Evolutionary conservation across 2,888 invertebrate species (phyloP).

Genomic region (Reticulitermes lucifugus): DNA sequence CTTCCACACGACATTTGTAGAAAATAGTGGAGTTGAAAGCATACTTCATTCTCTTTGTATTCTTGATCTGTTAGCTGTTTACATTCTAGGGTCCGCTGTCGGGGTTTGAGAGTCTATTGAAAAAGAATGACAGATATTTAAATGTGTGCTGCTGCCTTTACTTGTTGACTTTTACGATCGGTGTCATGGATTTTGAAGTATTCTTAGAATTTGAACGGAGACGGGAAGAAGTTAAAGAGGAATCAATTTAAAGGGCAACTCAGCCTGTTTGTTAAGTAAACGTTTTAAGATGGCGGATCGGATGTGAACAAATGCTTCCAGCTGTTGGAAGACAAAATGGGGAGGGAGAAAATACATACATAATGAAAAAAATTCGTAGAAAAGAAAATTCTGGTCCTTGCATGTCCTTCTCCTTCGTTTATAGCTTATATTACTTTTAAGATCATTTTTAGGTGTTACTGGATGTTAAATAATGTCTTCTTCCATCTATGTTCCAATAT

Average conservation of each 20-base stretch:
- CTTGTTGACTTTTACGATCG: background rate
- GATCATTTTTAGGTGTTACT: background rate
- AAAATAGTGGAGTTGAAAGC: no score
- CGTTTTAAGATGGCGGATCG: background rate
- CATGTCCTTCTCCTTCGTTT: no score
- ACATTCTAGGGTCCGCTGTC: no score
- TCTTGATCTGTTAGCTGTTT: no score
- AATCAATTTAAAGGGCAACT: background rate
- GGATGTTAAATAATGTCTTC: background rate
- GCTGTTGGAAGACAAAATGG: background rate
- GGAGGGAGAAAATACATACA: background rate
- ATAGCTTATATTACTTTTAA: no score
- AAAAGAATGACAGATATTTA: background rate
- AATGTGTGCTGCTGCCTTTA: background rate
- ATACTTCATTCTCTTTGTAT: no score
- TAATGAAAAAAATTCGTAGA: background rate
- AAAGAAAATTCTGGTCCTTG: no score
- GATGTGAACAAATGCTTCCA: background rate
- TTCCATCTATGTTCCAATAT: background rate
- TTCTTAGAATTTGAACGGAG: background rate
- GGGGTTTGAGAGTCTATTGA: no score
- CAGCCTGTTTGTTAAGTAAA: constrained; percentile 11
- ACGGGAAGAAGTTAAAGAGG: background rate
- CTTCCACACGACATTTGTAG: no score
- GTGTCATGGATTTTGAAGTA: background rate